Evolutionary conservation across 1,140 invertebrate species (phyloP), one percentile per base, ranked within the genome.

Genomic region (Panagrolaimus sp.): DNA sequence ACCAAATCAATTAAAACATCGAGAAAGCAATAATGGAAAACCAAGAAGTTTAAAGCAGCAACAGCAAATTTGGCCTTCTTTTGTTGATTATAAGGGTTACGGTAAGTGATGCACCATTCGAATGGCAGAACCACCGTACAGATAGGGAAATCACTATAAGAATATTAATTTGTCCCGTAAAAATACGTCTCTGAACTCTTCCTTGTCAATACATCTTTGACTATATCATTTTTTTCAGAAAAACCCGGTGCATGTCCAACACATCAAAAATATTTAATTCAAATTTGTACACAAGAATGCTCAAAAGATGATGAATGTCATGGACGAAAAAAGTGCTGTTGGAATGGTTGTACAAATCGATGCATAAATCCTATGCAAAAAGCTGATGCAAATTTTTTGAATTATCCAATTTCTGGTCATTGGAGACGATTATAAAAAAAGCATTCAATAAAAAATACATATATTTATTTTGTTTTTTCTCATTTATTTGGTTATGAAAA

Each of bases 261-360:
- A n/a, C 20, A 25, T 27, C 51, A 57, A 57, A 57, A 57, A 20
- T 27, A 57, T 27, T 25, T 57, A n/a, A 57, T 57, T 27, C 51
- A 27, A 57, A 27, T 57, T 27, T 57, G 51, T 23, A 27, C 27
- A n/a, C 4, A 14, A 1, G 51, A 57, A 57, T 57, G 51, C n/a
- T 25, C 20, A 16, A 11, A 20, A 11, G 51, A 57, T 20, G 11
- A 2, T 11, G 9, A n/a, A 3, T 57, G 51, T 23, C n/a, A 14
- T 25, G 20, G 27, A 11, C 11, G 51, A 11, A 20, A 57, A 13
- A 57, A 57, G 8, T 57, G 51, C n/a, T 57, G 51, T 16, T 57
- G 20, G 20, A 57, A 57, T 27, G 51, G 51, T 0, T 57, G 51
- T 16, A 27, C 51, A 20, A 20, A 57, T 25, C 51, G 51, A n/a